A percentile compares a stretch with the other conserved stretches of the same genome.
Evolutionary conservation across 2,888 invertebrate species (phyloP).

Genomic region (Orthonychiurus folsomi): DNA sequence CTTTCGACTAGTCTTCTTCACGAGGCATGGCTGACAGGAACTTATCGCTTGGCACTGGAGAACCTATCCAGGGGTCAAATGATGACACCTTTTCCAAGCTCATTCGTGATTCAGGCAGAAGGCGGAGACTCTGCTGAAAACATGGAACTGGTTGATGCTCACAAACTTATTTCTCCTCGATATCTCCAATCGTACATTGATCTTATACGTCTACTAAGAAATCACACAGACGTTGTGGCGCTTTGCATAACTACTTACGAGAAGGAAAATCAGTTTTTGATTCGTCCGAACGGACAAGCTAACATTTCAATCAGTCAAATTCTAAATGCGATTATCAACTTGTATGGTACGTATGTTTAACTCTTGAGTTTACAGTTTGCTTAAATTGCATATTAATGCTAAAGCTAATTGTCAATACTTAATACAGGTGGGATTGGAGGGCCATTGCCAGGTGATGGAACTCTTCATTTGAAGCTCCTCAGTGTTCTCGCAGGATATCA

Average conservation of each 20-base stretch:
- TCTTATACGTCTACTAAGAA: slow-evolving; percentile 30
- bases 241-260: slow-evolving; percentile 35
- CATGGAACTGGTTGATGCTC: slow-evolving; percentile 37
- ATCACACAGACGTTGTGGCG: slow-evolving; percentile 36
- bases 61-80: slow-evolving; percentile 33
- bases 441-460: slow-evolving; percentile 36
- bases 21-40: slow-evolving; percentile 39
- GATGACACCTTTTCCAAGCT: slow-evolving; percentile 28
- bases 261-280: slow-evolving; percentile 25
- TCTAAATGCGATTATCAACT: slow-evolving; percentile 34
- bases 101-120: slow-evolving; percentile 26
- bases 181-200: slow-evolving; percentile 35
- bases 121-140: slow-evolving; percentile 29
- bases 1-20: slow-evolving; percentile 35
- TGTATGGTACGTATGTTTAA: slow-evolving; percentile 35
- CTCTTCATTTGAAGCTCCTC: slow-evolving; percentile 33
- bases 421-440: slow-evolving; percentile 36
- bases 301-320: slow-evolving; percentile 33
- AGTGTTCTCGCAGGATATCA: slow-evolving; percentile 34
- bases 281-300: slow-evolving; percentile 16
- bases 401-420: too few species aligned
- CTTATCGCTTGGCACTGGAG: slow-evolving; percentile 35
- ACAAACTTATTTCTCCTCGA: slow-evolving; percentile 30
- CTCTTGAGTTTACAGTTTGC: slow-evolving; percentile 5
- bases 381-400: too few species aligned